phyloP scores from a whole-genome alignment of 1,140 invertebrate species.

The Drosophila sproati region DNA sequence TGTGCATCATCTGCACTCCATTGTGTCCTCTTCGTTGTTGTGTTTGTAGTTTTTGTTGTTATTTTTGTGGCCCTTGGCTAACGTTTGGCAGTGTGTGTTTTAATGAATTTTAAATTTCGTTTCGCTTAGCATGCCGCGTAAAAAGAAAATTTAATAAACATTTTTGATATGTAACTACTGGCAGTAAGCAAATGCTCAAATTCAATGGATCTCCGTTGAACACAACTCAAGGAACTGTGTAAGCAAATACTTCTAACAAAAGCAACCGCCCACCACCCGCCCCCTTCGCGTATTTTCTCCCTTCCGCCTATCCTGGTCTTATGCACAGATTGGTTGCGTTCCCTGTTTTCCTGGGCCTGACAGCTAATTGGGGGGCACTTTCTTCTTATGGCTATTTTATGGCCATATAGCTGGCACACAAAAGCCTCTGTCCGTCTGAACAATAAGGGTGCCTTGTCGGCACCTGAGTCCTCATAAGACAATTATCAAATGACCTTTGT shows the following conservation, averaged over 20 bases:
- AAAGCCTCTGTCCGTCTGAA: conserved; percentile 22
- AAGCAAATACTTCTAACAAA: conserved; percentile 18
- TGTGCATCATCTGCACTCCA: conserved; percentile 2
- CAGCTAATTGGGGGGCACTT: conserved; percentile 69
- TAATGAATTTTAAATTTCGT: conserved; percentile 76
- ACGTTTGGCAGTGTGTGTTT: conserved; percentile 50
- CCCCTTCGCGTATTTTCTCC: not conserved
- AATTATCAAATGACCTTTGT: conserved; percentile 80
- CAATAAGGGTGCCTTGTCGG: conserved; percentile 5
- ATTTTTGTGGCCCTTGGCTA: conserved; percentile 46
- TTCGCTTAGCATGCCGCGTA: conserved; percentile 27
- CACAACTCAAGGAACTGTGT: conserved; percentile 2
- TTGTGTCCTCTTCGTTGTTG: conserved; percentile 4
- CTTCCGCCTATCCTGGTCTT: not conserved
- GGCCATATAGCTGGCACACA: conserved; percentile 56
- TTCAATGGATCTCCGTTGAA: conserved; percentile 39
- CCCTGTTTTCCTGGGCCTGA: conserved; percentile 54
- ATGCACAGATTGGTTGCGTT: conserved; percentile 3
- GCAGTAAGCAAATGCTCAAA: conserved; percentile 30
- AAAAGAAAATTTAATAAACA: conserved; percentile 62
- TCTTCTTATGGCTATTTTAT: conserved; percentile 68
- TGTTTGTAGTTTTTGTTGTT: conserved; percentile 9
- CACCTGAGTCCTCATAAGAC: conserved; percentile 68
- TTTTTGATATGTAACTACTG: conserved; percentile 53
- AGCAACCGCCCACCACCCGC: not conserved